These are phyloP conservation scores for Orbicella faveolata DNA, from an alignment of 64 coral and sea anemone genomes.

Conservation along the genomic window DNA sequence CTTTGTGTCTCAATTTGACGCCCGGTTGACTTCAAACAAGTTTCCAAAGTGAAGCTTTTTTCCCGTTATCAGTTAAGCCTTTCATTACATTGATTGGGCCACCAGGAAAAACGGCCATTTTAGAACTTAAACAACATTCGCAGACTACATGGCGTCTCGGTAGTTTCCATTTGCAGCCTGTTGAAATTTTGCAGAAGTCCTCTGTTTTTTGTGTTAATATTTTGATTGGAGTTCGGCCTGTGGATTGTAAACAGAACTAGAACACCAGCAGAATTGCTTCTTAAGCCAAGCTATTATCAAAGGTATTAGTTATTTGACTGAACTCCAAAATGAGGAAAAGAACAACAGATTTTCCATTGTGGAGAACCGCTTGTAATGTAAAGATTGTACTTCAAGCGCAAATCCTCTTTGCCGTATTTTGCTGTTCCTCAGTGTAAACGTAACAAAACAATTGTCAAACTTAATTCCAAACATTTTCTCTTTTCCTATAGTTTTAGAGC, in stretches of 20 bases:
- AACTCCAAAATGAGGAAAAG: no score
- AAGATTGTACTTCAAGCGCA: no score
- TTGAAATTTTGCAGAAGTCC: constrained; percentile 19
- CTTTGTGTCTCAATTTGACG: neutral
- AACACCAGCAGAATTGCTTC: constrained; percentile 10
- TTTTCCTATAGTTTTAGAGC: no score
- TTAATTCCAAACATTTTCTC: no score
- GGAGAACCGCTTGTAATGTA: no score
- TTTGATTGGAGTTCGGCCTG: constrained; percentile 28
- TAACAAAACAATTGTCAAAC: no score
- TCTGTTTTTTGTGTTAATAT: constrained; percentile 48
- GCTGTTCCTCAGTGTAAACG: no score
- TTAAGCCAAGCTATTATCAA: neutral
- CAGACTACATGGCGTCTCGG: constrained; percentile 23
- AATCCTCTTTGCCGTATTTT: no score
- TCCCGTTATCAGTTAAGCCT: constrained; percentile 3
- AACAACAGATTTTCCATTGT: no score
- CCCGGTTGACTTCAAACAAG: neutral
- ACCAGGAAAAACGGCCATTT: neutral
- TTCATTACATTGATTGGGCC: constrained; percentile 6
- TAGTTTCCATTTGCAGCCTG: constrained; percentile 20
- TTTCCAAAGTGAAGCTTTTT: neutral
- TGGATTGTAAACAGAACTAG: constrained; percentile 4
- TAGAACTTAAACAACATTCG: constrained; percentile 9
- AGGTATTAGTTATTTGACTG: no score